Percentiles rank a stretch among this genome's conserved stretches.
Conservation (phyloP, 1,140 invertebrate genomes). For the Drosophila rhopaloa region DNA sequence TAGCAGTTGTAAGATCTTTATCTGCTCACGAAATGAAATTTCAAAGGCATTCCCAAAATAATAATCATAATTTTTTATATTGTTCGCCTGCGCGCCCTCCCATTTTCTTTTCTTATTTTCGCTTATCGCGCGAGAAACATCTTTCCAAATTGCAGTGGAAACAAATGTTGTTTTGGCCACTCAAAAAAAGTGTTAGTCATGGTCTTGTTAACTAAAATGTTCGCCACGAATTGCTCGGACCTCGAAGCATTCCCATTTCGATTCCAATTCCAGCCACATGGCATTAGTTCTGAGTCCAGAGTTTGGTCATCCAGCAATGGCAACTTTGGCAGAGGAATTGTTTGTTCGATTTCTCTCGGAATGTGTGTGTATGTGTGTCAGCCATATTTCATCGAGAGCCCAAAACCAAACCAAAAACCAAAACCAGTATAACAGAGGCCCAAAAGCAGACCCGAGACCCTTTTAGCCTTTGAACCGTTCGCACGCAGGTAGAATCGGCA, state of each 20-base stretch:
- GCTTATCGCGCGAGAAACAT: constrained; percentile 81
- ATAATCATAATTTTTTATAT: constrained; percentile 47
- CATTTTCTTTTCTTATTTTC: constrained; percentile 27
- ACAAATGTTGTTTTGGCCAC: constrained; percentile 58
- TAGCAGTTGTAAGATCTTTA: constrained; percentile 14
- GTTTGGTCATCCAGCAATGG: constrained; percentile 34
- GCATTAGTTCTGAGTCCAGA: constrained; percentile 26
- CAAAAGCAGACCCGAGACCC: constrained; percentile 45
- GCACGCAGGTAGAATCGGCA: constrained; percentile 60
- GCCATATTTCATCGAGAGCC: constrained; percentile 52
- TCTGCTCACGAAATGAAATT: constrained; percentile 20
- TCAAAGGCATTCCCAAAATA: constrained; percentile 39
- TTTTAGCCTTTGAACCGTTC: constrained; percentile 81
- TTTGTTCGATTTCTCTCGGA: constrained; percentile 51
- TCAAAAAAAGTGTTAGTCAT: constrained; percentile 80
- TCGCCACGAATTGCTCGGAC: constrained; percentile 66
- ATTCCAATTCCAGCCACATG: constrained; percentile 38
- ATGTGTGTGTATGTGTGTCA: constrained; percentile 27
- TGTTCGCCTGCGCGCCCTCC: constrained; percentile 8
- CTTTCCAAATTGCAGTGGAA: constrained; percentile 68
- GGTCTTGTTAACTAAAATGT: constrained; percentile 83
- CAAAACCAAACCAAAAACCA: constrained; percentile 10
- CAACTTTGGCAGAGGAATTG: constrained; percentile 47
- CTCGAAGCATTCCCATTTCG: constrained; percentile 16
- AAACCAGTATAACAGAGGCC: constrained; percentile 25